Conservation (phyloP, 2,113 vertebrate species). For the Anoplopoma fimbria region DNA sequence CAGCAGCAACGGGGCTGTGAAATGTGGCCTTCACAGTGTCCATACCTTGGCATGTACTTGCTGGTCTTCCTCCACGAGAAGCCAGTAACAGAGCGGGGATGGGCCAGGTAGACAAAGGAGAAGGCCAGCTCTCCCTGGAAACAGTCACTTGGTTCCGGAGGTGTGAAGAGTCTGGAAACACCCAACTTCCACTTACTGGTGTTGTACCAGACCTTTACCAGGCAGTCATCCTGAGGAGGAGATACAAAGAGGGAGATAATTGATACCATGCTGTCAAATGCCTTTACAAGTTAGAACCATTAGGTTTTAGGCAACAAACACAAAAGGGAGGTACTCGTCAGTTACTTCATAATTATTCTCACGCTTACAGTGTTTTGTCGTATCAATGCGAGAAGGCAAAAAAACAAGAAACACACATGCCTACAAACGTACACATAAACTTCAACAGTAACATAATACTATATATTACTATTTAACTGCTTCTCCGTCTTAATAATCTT, state of each 20-base stretch:
- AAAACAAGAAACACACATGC: too few relatives aligned
- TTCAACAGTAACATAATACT: neutral
- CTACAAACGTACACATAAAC: neutral
- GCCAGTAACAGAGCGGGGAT: conserved; percentile 94
- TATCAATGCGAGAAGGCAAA: neutral
- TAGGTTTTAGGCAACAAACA: neutral
- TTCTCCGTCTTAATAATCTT: neutral
- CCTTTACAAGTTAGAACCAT: neutral
- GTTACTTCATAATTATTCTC: conserved; percentile 3
- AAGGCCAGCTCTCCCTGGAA: conserved; percentile 88
- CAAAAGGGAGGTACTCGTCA: neutral
- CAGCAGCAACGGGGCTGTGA: neutral
- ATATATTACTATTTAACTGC: neutral
- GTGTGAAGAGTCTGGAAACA: conserved; percentile 82
- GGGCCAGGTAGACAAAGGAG: conserved; percentile 96
- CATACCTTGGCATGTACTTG: conserved; percentile 94
- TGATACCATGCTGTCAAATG: neutral
- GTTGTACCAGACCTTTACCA: conserved; percentile 98
- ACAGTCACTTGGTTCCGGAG: conserved; percentile 79
- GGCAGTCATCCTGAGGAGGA: conserved; percentile 91
- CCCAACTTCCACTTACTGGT: conserved; percentile 90
- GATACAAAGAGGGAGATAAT: conserved; percentile 6
- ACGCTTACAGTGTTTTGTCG: neutral
- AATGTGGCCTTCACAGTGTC: neutral
- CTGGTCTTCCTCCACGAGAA: conserved; percentile 99